These are phyloP conservation scores for Prochilodus magdalenae DNA, from an alignment of 2,113 vertebrate genomes.

Conservation along the genomic window DNA sequence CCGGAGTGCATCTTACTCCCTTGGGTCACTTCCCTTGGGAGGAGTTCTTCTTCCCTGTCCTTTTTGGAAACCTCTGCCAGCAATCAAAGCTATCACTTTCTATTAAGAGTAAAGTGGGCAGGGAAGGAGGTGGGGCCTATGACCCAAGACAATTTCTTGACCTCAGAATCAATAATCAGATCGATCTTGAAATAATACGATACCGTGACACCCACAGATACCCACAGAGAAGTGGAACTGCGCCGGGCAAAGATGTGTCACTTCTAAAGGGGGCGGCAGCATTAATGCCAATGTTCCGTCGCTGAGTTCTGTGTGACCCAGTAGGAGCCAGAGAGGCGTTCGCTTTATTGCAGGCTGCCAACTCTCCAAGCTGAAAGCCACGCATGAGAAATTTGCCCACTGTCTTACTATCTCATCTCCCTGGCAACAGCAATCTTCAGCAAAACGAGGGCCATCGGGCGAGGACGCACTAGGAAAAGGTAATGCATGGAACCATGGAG, in stretches of 20 bases:
- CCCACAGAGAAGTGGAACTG: background rate
- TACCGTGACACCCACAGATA: background rate
- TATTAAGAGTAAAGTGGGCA: too few relatives aligned
- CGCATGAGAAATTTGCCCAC: conserved; percentile 45
- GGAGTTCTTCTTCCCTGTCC: too few relatives aligned
- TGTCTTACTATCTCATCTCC: conserved; percentile 57
- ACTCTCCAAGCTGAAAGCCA: conserved; percentile 41
- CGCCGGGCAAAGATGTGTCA: conserved; percentile 12
- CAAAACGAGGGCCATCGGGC: conserved; percentile 30
- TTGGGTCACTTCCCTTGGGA: too few relatives aligned
- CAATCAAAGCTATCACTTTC: too few relatives aligned
- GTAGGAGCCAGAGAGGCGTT: conserved; percentile 24
- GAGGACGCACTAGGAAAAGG: conserved; percentile 22
- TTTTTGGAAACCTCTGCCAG: too few relatives aligned
- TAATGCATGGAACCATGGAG: background rate
- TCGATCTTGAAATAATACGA: too few relatives aligned
- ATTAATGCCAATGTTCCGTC: conserved; percentile 11
- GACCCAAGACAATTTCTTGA: too few relatives aligned
- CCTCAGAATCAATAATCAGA: too few relatives aligned
- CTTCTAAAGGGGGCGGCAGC: conserved; percentile 29
- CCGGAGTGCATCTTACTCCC: too few relatives aligned
- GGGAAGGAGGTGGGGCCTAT: too few relatives aligned
- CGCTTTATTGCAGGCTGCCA: conserved; percentile 45
- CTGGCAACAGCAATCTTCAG: conserved; percentile 54
- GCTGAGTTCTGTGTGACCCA: background rate